Base-by-base conservation (phyloP, 2,113 vertebrate genomes). In the Xyrauchen texanus region DNA sequence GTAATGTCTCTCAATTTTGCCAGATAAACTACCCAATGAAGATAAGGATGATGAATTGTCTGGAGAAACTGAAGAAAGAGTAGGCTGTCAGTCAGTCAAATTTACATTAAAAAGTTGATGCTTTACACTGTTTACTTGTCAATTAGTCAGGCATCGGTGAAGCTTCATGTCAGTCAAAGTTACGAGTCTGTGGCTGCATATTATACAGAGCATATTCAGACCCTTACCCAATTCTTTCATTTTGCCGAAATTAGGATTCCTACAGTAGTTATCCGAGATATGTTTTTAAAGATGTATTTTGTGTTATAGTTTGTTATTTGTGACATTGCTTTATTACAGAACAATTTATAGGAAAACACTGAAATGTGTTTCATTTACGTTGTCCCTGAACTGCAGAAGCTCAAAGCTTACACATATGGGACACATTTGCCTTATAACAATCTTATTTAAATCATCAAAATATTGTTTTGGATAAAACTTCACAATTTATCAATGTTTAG, bases 21-120 rank as follows among this genome's bases (percentile, higher is more conserved):
- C 34, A 51, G 15, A 52, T 53, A 42, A 65, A 12, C 74, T 69
- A 68, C 53, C 21, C 16, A 21, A 47, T 63, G 61, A 7, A 47
- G 16, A 70, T 47, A 58, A 80, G 53, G 46, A 76, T 86, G 83
- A 86, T 79, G 71, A 77, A 81, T 83, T 57, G 70, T 62, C 66
- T 68, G 71, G 61, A 34, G 13, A 42, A 21, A 34, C 45, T 67
- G 57, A 74, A 58, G 8, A 55, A 68, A 15, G 45, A 44, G 44
- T 34, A 61, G 61, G 46, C 57, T 74, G 63, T 64, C 52, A 6
- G 11, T 47, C 61, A 76, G 71, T 75, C 66, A 76, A n/a, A 66
- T 70, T 53, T 47, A 53, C 49, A 1, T 66, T 13, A 66, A 63
- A 66, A 57, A 47, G 7, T 9, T 76, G 57, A 81, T 11, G 68